phyloP scores from a whole-genome alignment of 2,888 invertebrate genomes.

The Chesias legatella region DNA sequence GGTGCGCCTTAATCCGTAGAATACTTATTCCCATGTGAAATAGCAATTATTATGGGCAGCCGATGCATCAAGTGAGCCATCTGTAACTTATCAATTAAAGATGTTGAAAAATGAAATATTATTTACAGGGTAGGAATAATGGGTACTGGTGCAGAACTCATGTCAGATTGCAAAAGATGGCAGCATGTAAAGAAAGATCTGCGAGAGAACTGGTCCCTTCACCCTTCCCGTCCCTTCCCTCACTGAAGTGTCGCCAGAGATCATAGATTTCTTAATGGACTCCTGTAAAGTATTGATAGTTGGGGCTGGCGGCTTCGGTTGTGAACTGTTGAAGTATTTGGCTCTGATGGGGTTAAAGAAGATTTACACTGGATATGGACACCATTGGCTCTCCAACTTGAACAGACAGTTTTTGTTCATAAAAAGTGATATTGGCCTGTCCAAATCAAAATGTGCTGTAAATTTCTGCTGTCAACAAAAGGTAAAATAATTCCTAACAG shows the following conservation, averaged over 20 bases:
- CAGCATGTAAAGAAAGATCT: constrained; percentile 89
- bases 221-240: constrained; percentile 95
- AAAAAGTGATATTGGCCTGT: constrained; percentile 94
- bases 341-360: constrained; percentile 96
- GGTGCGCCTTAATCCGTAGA: no score
- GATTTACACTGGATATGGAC: constrained; percentile 99
- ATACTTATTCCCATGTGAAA: no score
- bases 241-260: constrained; percentile 92
- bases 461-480: constrained; percentile 94
- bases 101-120: no score
- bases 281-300: constrained; percentile 89
- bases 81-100: no score
- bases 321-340: constrained; percentile 97
- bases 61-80: no score
- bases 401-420: constrained; percentile 99
- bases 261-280: constrained; percentile 90
- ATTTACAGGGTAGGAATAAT: constrained; percentile 27
- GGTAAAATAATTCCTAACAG: constrained; percentile 53
- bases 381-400: constrained; percentile 98
- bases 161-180: constrained; percentile 84
- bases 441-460: constrained; percentile 98
- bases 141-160: constrained; percentile 49
- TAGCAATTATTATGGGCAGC: no score
- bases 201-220: constrained; percentile 96
- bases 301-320: constrained; percentile 98